Evolutionary conservation across 2,113 vertebrate species (phyloP), one percentile per base, ranked within the genome.

Genomic region (Cynocephalus volans): DNA sequence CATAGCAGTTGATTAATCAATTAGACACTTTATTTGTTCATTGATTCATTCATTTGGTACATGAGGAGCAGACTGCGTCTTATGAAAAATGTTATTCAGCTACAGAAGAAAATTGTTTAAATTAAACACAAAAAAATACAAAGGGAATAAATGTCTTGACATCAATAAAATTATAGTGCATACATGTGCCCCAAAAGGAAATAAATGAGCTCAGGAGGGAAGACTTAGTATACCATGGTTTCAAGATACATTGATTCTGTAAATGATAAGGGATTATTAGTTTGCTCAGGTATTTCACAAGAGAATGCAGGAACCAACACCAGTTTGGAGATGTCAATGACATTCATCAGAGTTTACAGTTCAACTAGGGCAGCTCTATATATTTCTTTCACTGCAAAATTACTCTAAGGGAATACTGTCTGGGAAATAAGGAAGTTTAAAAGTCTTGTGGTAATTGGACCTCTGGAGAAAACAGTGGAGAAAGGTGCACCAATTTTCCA

Each of bases 351-450:
- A 52, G 8, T 65, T 72, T 58, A 50, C 0, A 70, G 5, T 50
- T 88, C 77, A 77, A 36, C 23, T 81, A 13, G 1, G 0, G 2
- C 1, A 60, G 52, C 14, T 77, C 33, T 31, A 28, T 52, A 56
- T 83, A 1, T 77, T 72, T 60, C 2, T 2, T 33, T 81, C 67
- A 36, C 3, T 41, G 13, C 50, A 75, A 36, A 73, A 83, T 67
- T 52, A 75, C 1, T 54, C 56, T 41, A 76, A 82, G 50, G 72
- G n/a, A 60, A 70, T 36, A 56, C 64, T 52, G 52, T 45, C 33
- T 60, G 36, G 31, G 56, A 45, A 26, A 79, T 69, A 94, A 96
- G 45, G 23, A 24, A 88, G 23, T 72, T 88, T 77, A 65, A 94
- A 50, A 45, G 26, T 60, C 12, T 23, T 75, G 11, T 28, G 2